Conservation (phyloP, 2,113 vertebrate genomes). For the Gopherus evgoodei region DNA sequence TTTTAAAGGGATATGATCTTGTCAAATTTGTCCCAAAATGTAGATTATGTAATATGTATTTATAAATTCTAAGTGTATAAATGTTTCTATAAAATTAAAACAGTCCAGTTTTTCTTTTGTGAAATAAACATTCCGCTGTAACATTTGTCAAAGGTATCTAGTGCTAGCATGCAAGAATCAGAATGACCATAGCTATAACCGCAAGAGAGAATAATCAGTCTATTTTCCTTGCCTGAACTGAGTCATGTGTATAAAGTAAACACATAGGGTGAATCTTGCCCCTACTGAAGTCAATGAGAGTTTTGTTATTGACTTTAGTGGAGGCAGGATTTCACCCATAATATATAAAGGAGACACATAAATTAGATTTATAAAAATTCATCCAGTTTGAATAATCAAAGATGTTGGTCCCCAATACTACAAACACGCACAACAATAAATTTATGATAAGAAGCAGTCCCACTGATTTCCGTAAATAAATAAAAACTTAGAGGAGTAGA, state of each 20-base stretch:
- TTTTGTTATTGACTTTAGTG: neutral
- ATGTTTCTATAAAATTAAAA: neutral
- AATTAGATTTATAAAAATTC: neutral
- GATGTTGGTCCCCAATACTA: neutral
- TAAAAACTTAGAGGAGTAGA: neutral
- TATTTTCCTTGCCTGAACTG: neutral
- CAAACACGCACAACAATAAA: neutral
- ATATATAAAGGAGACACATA: neutral
- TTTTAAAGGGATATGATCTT: neutral
- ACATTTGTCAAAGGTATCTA: neutral
- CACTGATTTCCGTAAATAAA: neutral
- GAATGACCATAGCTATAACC: neutral
- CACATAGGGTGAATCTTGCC: neutral
- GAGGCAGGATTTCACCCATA: neutral
- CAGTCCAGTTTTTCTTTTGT: neutral
- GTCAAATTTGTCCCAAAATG: neutral
- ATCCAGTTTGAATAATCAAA: neutral
- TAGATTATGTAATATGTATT: neutral
- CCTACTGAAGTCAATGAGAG: neutral
- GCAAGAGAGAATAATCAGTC: neutral
- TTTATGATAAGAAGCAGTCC: neutral
- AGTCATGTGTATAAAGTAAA: neutral
- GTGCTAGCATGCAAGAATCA: neutral
- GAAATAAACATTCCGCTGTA: neutral
- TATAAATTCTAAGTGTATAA: neutral